Conservation (phyloP, 2,113 vertebrate genomes). For the Smithornis capensis region DNA sequence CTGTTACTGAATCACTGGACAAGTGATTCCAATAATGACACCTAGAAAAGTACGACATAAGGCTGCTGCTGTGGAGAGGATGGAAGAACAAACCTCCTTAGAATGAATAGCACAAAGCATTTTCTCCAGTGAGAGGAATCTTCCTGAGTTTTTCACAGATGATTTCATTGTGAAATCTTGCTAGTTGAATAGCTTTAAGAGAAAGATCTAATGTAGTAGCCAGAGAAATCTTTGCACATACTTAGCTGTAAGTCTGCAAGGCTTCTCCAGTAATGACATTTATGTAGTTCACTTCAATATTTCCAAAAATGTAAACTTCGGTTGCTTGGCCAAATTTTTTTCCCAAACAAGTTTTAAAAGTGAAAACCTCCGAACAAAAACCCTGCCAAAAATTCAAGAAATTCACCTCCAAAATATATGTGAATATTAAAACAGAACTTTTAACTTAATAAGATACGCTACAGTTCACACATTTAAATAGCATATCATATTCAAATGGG, state of each 20-base stretch:
- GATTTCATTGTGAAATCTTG: neutral
- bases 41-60: neutral
- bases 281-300: neutral
- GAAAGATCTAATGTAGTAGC: neutral
- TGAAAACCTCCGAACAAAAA: neutral
- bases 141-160: neutral
- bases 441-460: neutral
- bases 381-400: neutral
- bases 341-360: neutral
- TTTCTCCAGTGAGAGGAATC: neutral
- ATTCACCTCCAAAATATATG: neutral
- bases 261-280: neutral
- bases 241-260: neutral
- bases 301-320: neutral
- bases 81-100: neutral
- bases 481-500: neutral
- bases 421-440: neutral
- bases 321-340: neutral
- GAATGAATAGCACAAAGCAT: neutral
- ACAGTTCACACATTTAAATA: neutral
- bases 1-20: neutral
- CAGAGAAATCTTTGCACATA: neutral
- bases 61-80: neutral
- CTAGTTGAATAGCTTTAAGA: neutral
- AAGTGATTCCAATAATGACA: neutral